A percentile compares a stretch with the other conserved stretches of the same genome.
Conservation (phyloP, 2,113 vertebrate genomes). For the Malurus alboscapulatus region DNA sequence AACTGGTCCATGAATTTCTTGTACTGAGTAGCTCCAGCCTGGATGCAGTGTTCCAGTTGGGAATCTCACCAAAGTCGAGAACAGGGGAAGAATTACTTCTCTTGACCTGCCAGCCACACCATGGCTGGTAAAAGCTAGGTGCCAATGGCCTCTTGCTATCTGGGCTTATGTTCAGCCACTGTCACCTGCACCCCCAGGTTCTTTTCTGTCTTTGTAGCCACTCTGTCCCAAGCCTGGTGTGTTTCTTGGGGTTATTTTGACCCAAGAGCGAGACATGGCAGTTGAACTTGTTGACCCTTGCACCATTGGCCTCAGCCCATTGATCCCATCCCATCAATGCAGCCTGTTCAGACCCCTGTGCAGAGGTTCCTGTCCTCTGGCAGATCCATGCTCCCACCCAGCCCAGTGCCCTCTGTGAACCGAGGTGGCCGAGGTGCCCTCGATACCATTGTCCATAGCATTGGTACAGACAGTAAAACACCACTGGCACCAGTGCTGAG, state of each 20-base stretch:
- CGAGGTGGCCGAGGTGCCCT: not conserved
- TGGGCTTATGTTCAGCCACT: not conserved
- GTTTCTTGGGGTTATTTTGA: not conserved
- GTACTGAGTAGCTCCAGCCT: not conserved
- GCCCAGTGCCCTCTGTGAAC: not conserved
- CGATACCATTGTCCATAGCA: not conserved
- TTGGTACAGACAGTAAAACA: not conserved
- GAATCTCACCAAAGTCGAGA: not conserved
- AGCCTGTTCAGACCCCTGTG: not conserved
- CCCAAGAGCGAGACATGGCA: not conserved
- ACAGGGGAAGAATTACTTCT: not conserved
- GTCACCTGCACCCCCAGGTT: not conserved
- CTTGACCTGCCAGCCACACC: not conserved
- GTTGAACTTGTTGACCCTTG: not conserved
- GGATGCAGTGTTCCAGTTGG: not conserved
- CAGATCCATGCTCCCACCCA: not conserved
- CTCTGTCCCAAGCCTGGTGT: not conserved
- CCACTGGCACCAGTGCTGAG: not conserved
- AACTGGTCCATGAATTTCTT: accelerated
- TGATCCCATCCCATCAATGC: accelerated
- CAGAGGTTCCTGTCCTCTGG: not conserved
- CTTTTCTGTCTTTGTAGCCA: not conserved
- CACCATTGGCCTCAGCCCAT: accelerated
- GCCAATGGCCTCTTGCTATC: not conserved
- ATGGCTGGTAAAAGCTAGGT: not conserved